Evolutionary conservation across 1,140 invertebrate genomes (phyloP), one percentile per base, ranked within the genome.

Genomic region (Sarcophaga bullata): DNA sequence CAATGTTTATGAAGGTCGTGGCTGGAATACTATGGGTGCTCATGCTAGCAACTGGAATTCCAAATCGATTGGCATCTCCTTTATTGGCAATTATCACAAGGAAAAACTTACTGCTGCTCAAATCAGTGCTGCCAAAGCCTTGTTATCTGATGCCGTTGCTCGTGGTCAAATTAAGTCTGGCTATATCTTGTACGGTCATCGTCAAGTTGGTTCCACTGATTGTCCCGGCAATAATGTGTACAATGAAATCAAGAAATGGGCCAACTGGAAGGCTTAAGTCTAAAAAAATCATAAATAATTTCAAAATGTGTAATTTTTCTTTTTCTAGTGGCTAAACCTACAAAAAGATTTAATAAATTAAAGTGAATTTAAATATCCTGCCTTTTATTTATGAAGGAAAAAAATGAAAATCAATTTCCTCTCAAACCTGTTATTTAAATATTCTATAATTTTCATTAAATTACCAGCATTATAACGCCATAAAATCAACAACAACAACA

Each of bases 161-260:
- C 86, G 89, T 8, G 92, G 93, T 2, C 91, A 92, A 85, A 93
- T 95, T 48, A 85, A 86, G 5, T 82, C 88, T 1, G 88, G 94
- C 82, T 96, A 95, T 85, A 93, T 91, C 68, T 88, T 96, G 13
- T 86, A 95, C 8, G 95, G 94, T 0, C 95, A 95, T 85, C 91
- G 94, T 76, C 95, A 96, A 91, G 92, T 94, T 0, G 86, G 92
- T 9, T 89, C 91, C 3, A 96, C 95, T 0, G 92, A 93, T 80
- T 95, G 95, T 87, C 95, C 95, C 2, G 95, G 95, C 15, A 90
- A 93, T 15, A 90, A 91, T 0, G 86, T 95, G 10, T 95, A 92
- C 85, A 86, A 91, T 3, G 92, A 93, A 82, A 93, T 96, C 37
- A 88, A 92, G 75, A 92, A 87, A 2, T 95, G 94, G 95, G 85